phyloP scores from a whole-genome alignment of 2,888 invertebrate genomes.

The Agrilus cyanescens region DNA sequence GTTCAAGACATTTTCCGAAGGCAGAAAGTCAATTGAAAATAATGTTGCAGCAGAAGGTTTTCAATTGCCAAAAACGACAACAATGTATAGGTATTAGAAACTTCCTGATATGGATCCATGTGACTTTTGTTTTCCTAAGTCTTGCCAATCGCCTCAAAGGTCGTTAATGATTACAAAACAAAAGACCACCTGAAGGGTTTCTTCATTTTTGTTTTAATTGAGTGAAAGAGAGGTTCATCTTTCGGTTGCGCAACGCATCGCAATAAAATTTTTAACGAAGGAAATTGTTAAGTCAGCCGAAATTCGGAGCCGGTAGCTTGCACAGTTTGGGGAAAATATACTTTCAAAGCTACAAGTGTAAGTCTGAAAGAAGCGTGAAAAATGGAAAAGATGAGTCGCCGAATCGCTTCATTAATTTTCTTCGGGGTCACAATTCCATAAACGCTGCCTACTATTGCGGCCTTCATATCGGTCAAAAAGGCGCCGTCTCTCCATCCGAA shows the following conservation, averaged over 20 bases:
- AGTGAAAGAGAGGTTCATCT: background rate
- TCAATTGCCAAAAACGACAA: too few relatives aligned
- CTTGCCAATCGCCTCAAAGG: too few relatives aligned
- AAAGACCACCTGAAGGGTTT: too few relatives aligned
- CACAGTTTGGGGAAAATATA: conserved; percentile 3
- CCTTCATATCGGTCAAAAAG: conserved; percentile 9
- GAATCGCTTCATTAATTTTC: background rate
- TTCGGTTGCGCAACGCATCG: background rate
- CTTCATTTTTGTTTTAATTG: too few relatives aligned
- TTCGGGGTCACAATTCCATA: conserved; percentile 10
- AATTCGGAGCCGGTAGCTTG: conserved; percentile 3
- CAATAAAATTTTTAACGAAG: background rate
- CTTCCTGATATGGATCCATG: too few relatives aligned
- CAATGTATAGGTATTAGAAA: too few relatives aligned
- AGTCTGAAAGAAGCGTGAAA: conserved; percentile 3
- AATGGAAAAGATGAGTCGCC: background rate
- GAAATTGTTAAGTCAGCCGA: background rate
- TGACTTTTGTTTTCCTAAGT: too few relatives aligned
- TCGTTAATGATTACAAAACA: too few relatives aligned
- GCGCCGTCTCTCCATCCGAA: conserved; percentile 6
- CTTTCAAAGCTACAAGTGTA: conserved; percentile 5
- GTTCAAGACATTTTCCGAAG: too few relatives aligned
- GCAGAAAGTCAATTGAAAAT: too few relatives aligned
- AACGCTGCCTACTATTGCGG: conserved; percentile 12
- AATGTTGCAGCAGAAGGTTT: too few relatives aligned